Evolutionary conservation across 35 echinoderm and acorn worm species (phyloP).

Genomic region (Lytechinus variegatus): DNA sequence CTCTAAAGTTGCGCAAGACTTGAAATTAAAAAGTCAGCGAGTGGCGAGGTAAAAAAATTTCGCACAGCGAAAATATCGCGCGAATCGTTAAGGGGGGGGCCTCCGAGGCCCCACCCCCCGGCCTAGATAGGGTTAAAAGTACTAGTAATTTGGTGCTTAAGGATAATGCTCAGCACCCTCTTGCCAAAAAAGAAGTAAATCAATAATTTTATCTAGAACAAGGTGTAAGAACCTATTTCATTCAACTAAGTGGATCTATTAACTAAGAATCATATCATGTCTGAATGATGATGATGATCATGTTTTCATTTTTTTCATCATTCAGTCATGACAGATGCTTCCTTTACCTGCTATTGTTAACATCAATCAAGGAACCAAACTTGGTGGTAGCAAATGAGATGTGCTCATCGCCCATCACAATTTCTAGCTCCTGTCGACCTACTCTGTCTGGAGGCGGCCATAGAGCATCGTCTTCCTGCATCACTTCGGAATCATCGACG

Average conservation of each 20-base stretch:
- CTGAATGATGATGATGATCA: background rate
- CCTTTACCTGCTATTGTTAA: constrained; percentile 89
- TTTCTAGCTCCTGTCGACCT: constrained; percentile 93
- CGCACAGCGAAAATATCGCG: no score
- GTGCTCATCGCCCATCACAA: constrained; percentile 98
- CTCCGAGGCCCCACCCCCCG: no score
- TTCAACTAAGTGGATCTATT: background rate
- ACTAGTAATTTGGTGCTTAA: background rate
- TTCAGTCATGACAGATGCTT: background rate
- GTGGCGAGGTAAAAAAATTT: no score
- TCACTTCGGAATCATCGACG: constrained; percentile 92
- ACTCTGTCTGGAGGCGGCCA: constrained; percentile 97
- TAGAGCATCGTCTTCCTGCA: constrained; percentile 95
- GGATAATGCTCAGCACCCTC: background rate
- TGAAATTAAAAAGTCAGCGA: no score
- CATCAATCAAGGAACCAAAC: constrained; percentile 93
- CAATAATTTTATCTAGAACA: no score
- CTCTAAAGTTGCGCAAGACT: no score
- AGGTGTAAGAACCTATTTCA: no score
- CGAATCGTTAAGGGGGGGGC: no score
- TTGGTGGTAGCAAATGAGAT: constrained; percentile 98
- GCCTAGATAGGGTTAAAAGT: no score
- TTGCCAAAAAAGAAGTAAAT: no score
- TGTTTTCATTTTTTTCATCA: no score
- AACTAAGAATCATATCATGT: background rate